Base-by-base conservation (phyloP, 2,797 vertebrate genomes). In the Syndactyla subalaris region DNA sequence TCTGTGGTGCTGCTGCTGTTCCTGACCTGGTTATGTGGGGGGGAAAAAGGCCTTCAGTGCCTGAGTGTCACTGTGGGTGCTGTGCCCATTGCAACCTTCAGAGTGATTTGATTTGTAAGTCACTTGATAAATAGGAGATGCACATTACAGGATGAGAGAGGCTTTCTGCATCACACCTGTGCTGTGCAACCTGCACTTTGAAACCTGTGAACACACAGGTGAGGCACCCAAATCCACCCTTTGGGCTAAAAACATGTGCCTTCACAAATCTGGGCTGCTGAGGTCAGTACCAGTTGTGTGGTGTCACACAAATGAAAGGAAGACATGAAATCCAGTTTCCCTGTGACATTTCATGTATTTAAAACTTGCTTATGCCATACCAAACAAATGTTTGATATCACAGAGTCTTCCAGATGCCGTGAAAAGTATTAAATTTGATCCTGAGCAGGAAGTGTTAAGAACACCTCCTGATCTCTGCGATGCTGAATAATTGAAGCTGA, bases 11-110 rank as follows among this genome's bases (percentile, higher is more conserved):
- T 48, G 39, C 55, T 87, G 86, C 90, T 91, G 34, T 77, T 93
- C 49, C 34, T 0, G 0, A 3, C 1, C 0, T 34, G 74, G 19
- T 51, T 77, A 2, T 32, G 6, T 19, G 17, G 3, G 4, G 34
- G 9, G 19, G 19, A 3, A 0, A 11, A 30, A 38, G 38, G 8
- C 26, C 23, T 54, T 73, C 38, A 32, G 68, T 45, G 68, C 43
- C 3, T 0, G 12, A 66, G 39, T 22, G 43, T 45, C 1, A 0
- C 49, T 38, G 67, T 67, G 63, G 63, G 16, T 2, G 4, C 58
- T 48, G 18, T 1, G 1, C 49, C 51, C 24, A 0, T 46, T 67
- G 54, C n/a, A 22, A 14, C 32, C 34, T 34, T 62, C 49, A 26
- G 65, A 59, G 43, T 68, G 51, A 21, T 41, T 75, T 73, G 55